phyloP scores from a whole-genome alignment of 2,888 invertebrate species.

The Imbricaverruca yamaguchii region DNA sequence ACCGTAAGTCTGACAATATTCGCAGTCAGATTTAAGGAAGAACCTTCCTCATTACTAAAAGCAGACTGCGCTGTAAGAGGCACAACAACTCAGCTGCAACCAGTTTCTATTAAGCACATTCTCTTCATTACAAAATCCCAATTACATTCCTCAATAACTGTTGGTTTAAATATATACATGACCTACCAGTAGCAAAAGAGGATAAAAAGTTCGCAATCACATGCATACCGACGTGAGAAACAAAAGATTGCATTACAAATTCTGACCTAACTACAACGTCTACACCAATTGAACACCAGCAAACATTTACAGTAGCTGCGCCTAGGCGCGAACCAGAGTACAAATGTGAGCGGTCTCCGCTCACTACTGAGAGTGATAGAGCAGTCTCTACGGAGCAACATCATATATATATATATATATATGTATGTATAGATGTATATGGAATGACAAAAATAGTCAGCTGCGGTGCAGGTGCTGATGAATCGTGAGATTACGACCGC shows the following conservation, averaged over 20 bases:
- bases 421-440: slow-evolving; percentile 21
- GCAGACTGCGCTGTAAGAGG: no score
- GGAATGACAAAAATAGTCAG: slow-evolving; percentile 21
- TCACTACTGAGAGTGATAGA: background rate
- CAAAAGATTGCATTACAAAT: background rate
- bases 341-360: slow-evolving; percentile 18
- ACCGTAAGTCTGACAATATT: no score
- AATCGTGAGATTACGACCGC: slow-evolving; percentile 12
- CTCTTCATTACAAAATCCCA: slow-evolving; percentile 19
- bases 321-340: slow-evolving; percentile 18
- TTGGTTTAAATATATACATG: slow-evolving; percentile 12
- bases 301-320: slow-evolving; percentile 21
- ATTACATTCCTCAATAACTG: slow-evolving; percentile 14
- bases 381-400: slow-evolving; percentile 21
- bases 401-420: slow-evolving; percentile 19
- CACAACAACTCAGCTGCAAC: no score
- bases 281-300: slow-evolving; percentile 17
- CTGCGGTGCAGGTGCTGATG: slow-evolving; percentile 21
- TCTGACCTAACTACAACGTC: slow-evolving; percentile 11
- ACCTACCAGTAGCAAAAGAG: slow-evolving; percentile 21
- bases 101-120: background rate
- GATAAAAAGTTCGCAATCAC: slow-evolving; percentile 14
- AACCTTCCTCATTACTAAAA: no score
- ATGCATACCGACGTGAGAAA: slow-evolving; percentile 6
- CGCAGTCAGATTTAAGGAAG: no score